These are phyloP conservation scores for Megaleporinus macrocephalus DNA, from an alignment of 2,113 vertebrate species.

Conservation along the genomic window DNA sequence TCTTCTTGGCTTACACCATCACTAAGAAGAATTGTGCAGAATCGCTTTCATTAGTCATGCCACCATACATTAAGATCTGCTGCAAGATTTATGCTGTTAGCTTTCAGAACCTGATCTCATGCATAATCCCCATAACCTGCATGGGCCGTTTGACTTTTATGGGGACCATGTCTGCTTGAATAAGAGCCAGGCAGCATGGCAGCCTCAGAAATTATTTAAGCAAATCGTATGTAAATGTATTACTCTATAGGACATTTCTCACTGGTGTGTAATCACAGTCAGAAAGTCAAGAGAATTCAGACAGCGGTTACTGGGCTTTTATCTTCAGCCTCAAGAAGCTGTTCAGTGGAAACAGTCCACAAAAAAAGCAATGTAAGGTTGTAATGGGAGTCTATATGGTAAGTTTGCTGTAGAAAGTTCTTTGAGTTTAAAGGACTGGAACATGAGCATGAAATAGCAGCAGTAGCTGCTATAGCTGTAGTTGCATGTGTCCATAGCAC, in stretches of 20 bases:
- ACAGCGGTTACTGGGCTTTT: too few relatives aligned
- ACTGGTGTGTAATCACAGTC: neutral
- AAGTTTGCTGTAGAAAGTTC: too few relatives aligned
- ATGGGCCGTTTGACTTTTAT: neutral
- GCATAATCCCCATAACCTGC: neutral
- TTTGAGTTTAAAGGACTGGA: too few relatives aligned
- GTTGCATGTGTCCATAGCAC: too few relatives aligned
- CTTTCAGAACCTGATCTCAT: neutral
- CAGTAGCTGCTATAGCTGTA: too few relatives aligned
- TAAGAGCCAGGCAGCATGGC: neutral
- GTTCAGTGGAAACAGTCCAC: neutral
- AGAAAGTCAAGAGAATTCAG: neutral
- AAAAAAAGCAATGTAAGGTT: too few relatives aligned
- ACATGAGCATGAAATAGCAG: too few relatives aligned
- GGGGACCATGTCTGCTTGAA: neutral
- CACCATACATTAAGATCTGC: neutral
- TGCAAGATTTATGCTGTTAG: neutral
- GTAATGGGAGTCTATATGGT: too few relatives aligned
- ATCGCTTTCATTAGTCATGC: neutral
- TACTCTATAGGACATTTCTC: neutral
- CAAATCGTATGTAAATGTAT: neutral
- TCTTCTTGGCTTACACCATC: too few relatives aligned
- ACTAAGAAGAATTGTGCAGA: neutral
- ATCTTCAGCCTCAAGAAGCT: conserved; percentile 32
- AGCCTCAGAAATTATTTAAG: neutral